These are phyloP conservation scores for Paratilapia polleni DNA, from an alignment of 2,113 vertebrate genomes.

Conservation along the genomic window DNA sequence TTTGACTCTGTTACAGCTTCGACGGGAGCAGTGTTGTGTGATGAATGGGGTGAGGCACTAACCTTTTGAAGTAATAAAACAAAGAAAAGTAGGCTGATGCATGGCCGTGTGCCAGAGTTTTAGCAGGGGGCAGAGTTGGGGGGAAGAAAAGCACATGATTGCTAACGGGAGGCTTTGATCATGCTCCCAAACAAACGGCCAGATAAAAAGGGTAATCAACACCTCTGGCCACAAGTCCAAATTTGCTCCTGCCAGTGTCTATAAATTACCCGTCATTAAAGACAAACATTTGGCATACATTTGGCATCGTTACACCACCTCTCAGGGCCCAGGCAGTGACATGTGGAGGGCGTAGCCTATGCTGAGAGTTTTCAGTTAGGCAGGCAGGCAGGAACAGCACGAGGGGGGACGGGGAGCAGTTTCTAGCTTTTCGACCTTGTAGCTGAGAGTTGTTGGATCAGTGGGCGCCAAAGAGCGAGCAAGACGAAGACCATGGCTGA, in stretches of 20 bases:
- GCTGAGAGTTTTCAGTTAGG: slow-evolving; percentile 9
- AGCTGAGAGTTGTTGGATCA: slow-evolving; percentile 59
- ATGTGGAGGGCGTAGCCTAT: slow-evolving; percentile 26
- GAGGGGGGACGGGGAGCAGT: neutral
- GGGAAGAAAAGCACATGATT: slow-evolving; percentile 49
- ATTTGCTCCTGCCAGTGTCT: slow-evolving; percentile 61
- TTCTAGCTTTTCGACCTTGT: slow-evolving; percentile 26
- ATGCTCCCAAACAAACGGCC: slow-evolving; percentile 59
- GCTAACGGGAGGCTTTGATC: slow-evolving; percentile 68
- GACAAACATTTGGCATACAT: slow-evolving; percentile 59
- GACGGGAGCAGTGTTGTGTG: slow-evolving; percentile 53
- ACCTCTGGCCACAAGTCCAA: slow-evolving; percentile 59
- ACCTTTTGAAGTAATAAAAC: slow-evolving; percentile 74
- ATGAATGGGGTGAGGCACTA: slow-evolving; percentile 58
- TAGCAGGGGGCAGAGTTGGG: slow-evolving; percentile 5
- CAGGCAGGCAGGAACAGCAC: slow-evolving; percentile 25
- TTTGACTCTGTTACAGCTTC: slow-evolving; percentile 61
- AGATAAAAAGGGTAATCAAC: slow-evolving; percentile 71
- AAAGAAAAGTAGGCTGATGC: slow-evolving; percentile 57
- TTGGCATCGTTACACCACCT: slow-evolving; percentile 47
- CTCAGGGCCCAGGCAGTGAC: slow-evolving; percentile 33
- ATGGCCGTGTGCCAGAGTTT: slow-evolving; percentile 57
- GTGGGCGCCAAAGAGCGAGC: slow-evolving; percentile 50
- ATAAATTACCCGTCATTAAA: slow-evolving; percentile 67
- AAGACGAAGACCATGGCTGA: slow-evolving; percentile 54